These are phyloP conservation scores for Oreochromis tanganicae DNA, from an alignment of 2,113 vertebrate species.

Conservation along the genomic window DNA sequence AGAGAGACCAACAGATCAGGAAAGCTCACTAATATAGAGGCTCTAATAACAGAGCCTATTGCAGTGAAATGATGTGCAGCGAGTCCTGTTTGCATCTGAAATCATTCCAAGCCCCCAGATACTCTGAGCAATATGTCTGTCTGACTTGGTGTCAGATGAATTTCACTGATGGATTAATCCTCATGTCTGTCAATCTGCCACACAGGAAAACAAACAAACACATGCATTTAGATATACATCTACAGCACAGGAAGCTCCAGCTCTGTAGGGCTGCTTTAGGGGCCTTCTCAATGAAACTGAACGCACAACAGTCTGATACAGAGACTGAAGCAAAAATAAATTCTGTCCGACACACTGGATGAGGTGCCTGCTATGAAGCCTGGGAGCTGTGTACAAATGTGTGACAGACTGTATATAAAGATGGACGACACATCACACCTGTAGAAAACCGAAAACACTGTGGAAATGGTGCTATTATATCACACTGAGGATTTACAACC, in stretches of 20 bases:
- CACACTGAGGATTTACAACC: background rate
- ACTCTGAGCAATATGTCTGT: background rate
- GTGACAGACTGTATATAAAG: background rate
- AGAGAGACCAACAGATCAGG: background rate
- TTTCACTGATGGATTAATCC: background rate
- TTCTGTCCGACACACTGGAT: background rate
- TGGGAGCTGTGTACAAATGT: background rate
- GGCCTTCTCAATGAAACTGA: background rate
- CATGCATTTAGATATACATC: background rate
- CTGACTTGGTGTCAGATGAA: background rate
- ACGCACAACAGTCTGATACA: background rate
- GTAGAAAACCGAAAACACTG: background rate
- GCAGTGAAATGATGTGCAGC: background rate
- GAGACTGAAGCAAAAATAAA: background rate
- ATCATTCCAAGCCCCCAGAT: background rate
- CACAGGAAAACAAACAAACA: background rate
- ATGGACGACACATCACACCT: background rate
- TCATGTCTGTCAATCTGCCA: background rate
- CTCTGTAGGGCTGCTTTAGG: background rate
- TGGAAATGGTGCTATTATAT: background rate
- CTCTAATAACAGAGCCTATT: background rate
- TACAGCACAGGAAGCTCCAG: background rate
- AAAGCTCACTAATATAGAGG: background rate
- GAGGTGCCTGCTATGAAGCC: background rate
- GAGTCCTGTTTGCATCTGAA: background rate